Base-by-base conservation (phyloP, 2,797 vertebrate species). In the Sebastes hubbsi region DNA sequence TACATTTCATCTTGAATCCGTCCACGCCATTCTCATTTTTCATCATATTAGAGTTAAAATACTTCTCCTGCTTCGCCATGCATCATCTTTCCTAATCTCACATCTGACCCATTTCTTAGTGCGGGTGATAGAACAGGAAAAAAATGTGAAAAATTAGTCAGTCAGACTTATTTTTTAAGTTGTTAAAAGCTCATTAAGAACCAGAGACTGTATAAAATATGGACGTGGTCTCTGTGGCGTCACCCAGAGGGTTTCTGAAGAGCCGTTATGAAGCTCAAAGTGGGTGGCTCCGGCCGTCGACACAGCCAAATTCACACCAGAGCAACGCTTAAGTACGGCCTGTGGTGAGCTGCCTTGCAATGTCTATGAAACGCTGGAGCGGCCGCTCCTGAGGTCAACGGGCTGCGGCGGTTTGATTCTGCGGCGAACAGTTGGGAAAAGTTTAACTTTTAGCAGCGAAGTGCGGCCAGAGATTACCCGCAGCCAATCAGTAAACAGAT, bases 41-140 rank as follows among this genome's bases (percentile, higher is more conserved):
- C 73, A 91, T 87, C 65, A 73, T 72, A 87, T 88, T 88, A 85
- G 75, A 78, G 66, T 74, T 86, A 25, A 89, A 89, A 80, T 80
- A 77, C 84, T 56, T 65, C 82, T 71, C 52, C 75, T 59, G 24
- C 83, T 83, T 83, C 14, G 6, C 58, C 77, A 71, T 84, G 81
- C 88, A 84, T 91, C 89, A 91, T 89, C 76, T 78, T 59, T 87
- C 70, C 65, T 85, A 77, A 86, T 87, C 84, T 84, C 81, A 32
- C 59, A 42, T 46, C 81, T 92, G 88, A 89, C 87, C 91, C 85
- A 89, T 83, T 88, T 94, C 80, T 85, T 65, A 58, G 76, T 3
- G 5, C 9, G 10, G 71, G 29, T 77, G 61, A 77, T 32, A 18
- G 65, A 70, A 16, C 3, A 29, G 56, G 56, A 1, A 30, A 72